Evolutionary conservation across 2,888 invertebrate genomes (phyloP).

Genomic region (Drosophila tripunctata): DNA sequence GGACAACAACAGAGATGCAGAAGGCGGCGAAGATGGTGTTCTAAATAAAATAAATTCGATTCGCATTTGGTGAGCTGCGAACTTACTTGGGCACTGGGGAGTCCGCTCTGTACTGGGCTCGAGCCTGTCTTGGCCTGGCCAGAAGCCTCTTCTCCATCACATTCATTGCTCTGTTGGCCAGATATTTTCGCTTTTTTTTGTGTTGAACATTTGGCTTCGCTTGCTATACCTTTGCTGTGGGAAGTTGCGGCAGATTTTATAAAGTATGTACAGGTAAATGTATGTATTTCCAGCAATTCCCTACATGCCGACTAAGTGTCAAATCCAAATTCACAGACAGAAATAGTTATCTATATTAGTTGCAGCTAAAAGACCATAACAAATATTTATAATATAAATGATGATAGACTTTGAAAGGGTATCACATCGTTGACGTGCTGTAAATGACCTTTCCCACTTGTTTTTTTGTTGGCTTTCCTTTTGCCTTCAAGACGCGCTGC

Average conservation of each 20-base stretch:
- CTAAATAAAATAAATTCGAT: constrained; percentile 77
- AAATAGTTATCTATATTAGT: too few relatives aligned
- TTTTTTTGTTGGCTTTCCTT: constrained; percentile 17
- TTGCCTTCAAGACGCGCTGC: constrained; percentile 57
- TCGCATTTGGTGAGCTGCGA: constrained; percentile 63
- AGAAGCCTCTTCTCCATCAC: constrained; percentile 23
- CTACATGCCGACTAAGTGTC: too few relatives aligned
- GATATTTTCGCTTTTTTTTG: constrained; percentile 39
- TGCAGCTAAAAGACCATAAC: too few relatives aligned
- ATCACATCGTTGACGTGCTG: too few relatives aligned
- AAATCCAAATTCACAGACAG: too few relatives aligned
- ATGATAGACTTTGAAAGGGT: too few relatives aligned
- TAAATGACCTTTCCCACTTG: too few relatives aligned
- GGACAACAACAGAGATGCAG: constrained; percentile 29
- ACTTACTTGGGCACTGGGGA: constrained; percentile 20
- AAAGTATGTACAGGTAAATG: too few relatives aligned
- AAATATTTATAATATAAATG: too few relatives aligned
- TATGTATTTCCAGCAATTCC: too few relatives aligned
- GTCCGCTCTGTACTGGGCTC: constrained; percentile 2
- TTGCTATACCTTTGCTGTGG: too few relatives aligned
- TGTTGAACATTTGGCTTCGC: constrained; percentile 21
- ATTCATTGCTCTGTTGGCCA: constrained; percentile 40
- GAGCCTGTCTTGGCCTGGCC: constrained; percentile 16
- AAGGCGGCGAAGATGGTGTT: constrained; percentile 38
- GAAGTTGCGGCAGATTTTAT: too few relatives aligned